A percentile compares a stretch with the other conserved stretches of the same genome.
phyloP scores from a whole-genome alignment of 2,888 invertebrate genomes.

The Troides helena region DNA sequence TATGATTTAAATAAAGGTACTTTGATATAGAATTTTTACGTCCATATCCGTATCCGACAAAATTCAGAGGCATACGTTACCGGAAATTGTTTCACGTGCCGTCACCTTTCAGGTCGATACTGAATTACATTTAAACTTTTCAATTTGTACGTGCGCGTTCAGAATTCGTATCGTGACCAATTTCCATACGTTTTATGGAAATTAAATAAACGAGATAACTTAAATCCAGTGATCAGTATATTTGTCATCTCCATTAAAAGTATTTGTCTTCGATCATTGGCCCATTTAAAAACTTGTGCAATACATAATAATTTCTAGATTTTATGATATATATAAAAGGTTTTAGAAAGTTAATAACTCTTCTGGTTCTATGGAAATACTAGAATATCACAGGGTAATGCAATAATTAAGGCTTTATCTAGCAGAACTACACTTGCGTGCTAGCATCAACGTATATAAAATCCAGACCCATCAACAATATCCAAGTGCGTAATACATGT shows the following conservation, averaged over 20 bases:
- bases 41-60: conserved; percentile 12
- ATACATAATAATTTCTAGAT: too few relatives aligned
- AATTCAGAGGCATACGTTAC: conserved; percentile 7
- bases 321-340: too few relatives aligned
- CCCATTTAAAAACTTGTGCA: too few relatives aligned
- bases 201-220: neutral
- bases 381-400: neutral
- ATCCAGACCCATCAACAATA: conserved; percentile 20
- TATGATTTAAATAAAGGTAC: neutral
- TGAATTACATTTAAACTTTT: conserved; percentile 4
- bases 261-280: neutral
- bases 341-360: too few relatives aligned
- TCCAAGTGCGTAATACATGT: conserved; percentile 17
- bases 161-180: neutral
- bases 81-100: conserved; percentile 13
- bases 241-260: neutral
- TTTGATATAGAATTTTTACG: conserved; percentile 16
- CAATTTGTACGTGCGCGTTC: neutral
- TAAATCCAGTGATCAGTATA: too few relatives aligned
- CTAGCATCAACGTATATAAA: conserved; percentile 6
- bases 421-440: conserved; percentile 14
- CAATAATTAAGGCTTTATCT: neutral
- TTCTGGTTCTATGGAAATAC: neutral
- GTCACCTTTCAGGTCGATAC: conserved; percentile 4
- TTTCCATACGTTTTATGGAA: neutral